Conservation (phyloP, 2,113 vertebrate species). For the Brienomyrus longianalis region DNA sequence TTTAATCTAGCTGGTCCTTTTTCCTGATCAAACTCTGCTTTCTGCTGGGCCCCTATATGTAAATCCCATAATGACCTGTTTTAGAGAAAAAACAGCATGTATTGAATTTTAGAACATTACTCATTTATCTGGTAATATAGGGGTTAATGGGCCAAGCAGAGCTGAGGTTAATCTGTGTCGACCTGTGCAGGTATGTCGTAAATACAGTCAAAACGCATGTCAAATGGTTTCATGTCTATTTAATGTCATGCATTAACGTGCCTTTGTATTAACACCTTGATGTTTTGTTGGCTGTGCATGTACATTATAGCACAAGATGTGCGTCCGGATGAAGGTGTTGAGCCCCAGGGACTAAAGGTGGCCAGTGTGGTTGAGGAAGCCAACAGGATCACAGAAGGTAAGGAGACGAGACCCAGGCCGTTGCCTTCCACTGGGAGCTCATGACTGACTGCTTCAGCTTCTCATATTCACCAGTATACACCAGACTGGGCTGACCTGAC, state of each 20-base stretch:
- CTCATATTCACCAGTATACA: background rate
- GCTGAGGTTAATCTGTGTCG: background rate
- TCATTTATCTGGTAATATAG: background rate
- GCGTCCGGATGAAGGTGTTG: conserved; percentile 26
- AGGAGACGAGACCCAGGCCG: background rate
- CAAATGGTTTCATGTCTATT: background rate
- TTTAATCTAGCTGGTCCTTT: background rate
- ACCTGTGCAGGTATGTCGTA: background rate
- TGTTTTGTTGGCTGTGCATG: background rate
- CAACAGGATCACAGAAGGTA: conserved; percentile 40
- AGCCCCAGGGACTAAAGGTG: conserved; percentile 18
- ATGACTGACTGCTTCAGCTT: background rate
- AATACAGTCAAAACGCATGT: background rate
- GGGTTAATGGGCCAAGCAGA: background rate
- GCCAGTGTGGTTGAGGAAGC: conserved; percentile 13
- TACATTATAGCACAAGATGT: conserved; percentile 23
- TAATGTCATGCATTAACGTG: background rate
- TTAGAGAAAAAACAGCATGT: background rate
- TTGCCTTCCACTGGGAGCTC: background rate
- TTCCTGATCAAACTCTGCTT: background rate
- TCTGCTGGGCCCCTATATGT: background rate
- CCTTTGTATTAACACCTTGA: background rate
- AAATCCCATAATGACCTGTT: background rate
- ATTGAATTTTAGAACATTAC: background rate
- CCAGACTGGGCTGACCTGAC: background rate